Conservation (phyloP, 2,888 invertebrate species). For the Ophonus ardosiacus region DNA sequence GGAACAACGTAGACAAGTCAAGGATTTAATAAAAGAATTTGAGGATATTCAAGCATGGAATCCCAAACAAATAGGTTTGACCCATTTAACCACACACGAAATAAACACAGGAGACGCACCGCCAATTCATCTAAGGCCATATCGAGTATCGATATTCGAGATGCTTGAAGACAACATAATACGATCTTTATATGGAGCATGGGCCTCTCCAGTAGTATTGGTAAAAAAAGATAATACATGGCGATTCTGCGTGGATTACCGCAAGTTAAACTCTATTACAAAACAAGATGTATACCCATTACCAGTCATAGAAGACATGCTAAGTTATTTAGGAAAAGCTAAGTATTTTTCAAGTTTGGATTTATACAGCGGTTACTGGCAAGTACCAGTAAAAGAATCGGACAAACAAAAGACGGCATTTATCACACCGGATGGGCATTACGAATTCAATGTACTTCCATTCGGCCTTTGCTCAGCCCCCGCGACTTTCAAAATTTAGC, state of each 20-base stretch:
- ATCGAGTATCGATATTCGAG: neutral
- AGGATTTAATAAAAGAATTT: too few species aligned
- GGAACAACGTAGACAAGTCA: too few species aligned
- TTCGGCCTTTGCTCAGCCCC: too few species aligned
- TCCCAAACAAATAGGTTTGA: too few species aligned
- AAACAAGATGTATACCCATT: neutral
- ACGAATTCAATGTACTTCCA: too few species aligned
- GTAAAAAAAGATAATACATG: neutral
- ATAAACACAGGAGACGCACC: too few species aligned
- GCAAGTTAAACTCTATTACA: neutral
- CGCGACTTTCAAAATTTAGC: too few species aligned
- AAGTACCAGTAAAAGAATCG: too few species aligned
- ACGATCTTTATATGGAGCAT: neutral
- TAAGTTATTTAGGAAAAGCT: neutral
- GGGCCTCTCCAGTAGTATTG: neutral
- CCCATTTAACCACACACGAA: too few species aligned
- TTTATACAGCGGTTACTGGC: too few species aligned
- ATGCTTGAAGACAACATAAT: neutral
- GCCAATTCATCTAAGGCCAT: neutral
- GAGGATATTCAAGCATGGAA: too few species aligned
- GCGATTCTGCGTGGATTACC: neutral
- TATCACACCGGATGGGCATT: neutral
- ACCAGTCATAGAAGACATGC: neutral
- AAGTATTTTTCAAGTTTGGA: neutral
- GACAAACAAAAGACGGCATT: neutral